Percentiles rank a stretch among this genome's conserved stretches.
Evolutionary conservation across 2,113 vertebrate species (phyloP).

Genomic region (Corythornis vintsioides): DNA sequence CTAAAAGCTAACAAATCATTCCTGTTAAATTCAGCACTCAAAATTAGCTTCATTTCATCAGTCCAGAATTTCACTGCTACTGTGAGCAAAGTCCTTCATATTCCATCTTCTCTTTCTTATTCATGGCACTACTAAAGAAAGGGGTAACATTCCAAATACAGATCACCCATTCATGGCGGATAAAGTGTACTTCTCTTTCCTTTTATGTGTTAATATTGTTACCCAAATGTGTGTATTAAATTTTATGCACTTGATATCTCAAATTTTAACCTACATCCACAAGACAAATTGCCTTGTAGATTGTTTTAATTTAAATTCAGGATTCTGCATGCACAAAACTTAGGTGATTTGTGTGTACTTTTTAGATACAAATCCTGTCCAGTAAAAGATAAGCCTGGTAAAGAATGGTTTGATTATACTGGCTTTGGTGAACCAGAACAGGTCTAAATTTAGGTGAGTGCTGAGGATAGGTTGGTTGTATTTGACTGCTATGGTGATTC

Average conservation of each 20-base stretch:
- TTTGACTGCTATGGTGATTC: not conserved
- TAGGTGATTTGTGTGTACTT: not conserved
- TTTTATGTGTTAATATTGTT: slow-evolving; percentile 19
- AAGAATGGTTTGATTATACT: not conserved
- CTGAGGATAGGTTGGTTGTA: rapidly evolving
- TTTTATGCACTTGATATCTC: not conserved
- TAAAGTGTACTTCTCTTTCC: slow-evolving; percentile 21
- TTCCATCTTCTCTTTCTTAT: slow-evolving; percentile 7
- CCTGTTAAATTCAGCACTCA: slow-evolving; percentile 27
- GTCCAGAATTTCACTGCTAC: not conserved
- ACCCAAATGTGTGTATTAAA: slow-evolving; percentile 47
- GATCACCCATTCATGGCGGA: slow-evolving; percentile 17
- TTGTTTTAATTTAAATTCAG: slow-evolving; percentile 35
- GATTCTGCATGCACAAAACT: not conserved
- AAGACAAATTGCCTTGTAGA: not conserved
- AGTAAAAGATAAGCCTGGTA: not conserved
- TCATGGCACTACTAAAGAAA: slow-evolving; percentile 35
- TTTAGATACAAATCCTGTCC: not conserved
- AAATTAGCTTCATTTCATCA: not conserved
- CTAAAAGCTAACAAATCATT: slow-evolving; percentile 69
- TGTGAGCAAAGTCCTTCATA: slow-evolving; percentile 33
- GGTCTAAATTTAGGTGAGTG: not conserved
- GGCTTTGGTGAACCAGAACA: not conserved
- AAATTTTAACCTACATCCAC: not conserved
- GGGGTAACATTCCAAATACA: slow-evolving; percentile 41